Evolutionary conservation across 2,113 vertebrate species (phyloP), one percentile per base, ranked within the genome.

Genomic region (Sciurus niger): DNA sequence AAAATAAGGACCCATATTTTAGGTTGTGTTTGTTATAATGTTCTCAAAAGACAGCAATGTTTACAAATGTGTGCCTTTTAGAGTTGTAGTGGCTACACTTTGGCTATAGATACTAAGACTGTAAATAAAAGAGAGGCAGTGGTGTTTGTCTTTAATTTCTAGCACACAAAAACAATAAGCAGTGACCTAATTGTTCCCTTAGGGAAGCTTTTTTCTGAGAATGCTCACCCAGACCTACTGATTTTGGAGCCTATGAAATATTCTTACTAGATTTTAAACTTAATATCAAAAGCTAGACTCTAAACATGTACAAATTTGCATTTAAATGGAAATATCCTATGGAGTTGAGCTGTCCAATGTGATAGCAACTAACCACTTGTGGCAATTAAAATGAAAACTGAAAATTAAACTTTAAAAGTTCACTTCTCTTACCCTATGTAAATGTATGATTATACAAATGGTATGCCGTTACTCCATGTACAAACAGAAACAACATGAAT

Each of bases 111-210:
- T 55, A 82, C 10, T 37, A 95, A 91, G 6, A 6, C 24, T 96
- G 24, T 4, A 95, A 96, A 92, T 70, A 89, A 84, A 94, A 90
- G 60, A 76, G 17, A 10, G 25, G 1, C 34, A 60, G 14, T 53
- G 80, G 14, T 94, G 76, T 77, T 97, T 92, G 40, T 82, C 58
- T 85, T 91, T 80, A 96, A 92, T 74, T 93, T 14, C 63, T 82
- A 77, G 53, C 32, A 65, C 63, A 74, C 34, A 80, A 67, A 89
- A 83, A 79, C 30, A 82, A 58, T 91, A 84, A 77, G 25, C n/a
- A 95, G 28, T 37, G 43, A 88, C 82, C 14, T 60, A 8, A 77
- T 6, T 82, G 43, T 51, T 51, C 32, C 58, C 20, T 84, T 86
- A 55, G 28, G 48, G 70, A 87, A 90, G 4, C 2, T 55, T 94